Conservation (phyloP, 2,888 invertebrate species). For the Agapostemon virescens region DNA sequence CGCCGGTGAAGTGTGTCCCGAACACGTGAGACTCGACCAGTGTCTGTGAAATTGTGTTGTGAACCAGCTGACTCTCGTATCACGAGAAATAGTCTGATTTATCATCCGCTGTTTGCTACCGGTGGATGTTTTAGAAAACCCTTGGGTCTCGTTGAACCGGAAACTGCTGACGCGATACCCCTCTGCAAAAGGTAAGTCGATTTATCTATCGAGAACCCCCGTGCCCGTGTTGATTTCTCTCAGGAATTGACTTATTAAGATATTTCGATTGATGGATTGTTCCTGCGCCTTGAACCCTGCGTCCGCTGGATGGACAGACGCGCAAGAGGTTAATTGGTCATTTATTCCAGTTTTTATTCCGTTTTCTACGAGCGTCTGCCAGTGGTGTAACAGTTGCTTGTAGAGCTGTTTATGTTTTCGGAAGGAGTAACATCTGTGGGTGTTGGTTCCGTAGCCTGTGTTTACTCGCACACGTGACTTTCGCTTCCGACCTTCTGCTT, state of each 20-base stretch:
- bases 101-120: conserved; percentile 10
- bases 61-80: not conserved
- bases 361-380: too few species aligned
- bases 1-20: not conserved
- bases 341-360: not conserved
- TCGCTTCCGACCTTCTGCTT: not conserved
- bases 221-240: conserved; percentile 35
- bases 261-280: conserved; percentile 9
- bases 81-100: not conserved
- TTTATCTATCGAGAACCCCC: conserved; percentile 25
- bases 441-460: not conserved
- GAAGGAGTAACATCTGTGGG: not conserved
- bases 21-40: not conserved
- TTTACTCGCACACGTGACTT: not conserved
- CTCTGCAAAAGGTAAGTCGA: conserved; percentile 35
- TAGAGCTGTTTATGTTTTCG: not conserved
- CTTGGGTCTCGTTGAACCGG: conserved; percentile 39
- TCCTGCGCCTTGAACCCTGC: not conserved
- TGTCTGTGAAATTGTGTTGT: conserved; percentile 6
- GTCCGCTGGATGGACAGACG: not conserved
- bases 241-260: conserved; percentile 22
- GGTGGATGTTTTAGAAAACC: conserved; percentile 35
- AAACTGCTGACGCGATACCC: conserved; percentile 26
- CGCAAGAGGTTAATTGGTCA: not conserved
- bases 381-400: not conserved